Conservation (phyloP, 2,113 vertebrate species). For the Centropristis striata region DNA sequence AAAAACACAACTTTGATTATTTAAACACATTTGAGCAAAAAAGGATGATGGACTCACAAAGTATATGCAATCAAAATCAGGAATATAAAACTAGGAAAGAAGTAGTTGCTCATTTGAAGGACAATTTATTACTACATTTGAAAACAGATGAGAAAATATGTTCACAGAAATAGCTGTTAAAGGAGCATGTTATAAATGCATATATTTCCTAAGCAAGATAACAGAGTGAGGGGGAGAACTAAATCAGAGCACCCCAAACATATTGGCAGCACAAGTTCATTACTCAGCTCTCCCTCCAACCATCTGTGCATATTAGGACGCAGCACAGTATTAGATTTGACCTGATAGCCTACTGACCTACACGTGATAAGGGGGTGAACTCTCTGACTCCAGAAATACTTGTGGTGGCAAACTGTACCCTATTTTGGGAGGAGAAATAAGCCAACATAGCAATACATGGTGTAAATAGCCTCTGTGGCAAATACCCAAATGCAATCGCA, state of each 20-base stretch:
- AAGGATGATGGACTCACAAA: neutral
- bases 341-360: constrained; percentile 75
- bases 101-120: neutral
- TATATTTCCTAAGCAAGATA: neutral
- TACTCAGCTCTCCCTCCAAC: constrained; percentile 14
- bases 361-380: constrained; percentile 51
- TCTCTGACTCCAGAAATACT: constrained; percentile 60
- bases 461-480: constrained; percentile 64
- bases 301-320: constrained; percentile 55
- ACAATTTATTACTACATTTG: neutral
- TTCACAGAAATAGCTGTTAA: neutral
- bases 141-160: neutral
- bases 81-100: neutral
- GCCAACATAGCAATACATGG: constrained; percentile 51
- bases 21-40: neutral
- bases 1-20: neutral
- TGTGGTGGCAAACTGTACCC: constrained; percentile 48
- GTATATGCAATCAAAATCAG: neutral
- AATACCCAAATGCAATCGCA: constrained; percentile 60
- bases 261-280: constrained; percentile 25
- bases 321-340: constrained; percentile 63
- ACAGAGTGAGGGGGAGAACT: constrained; percentile 1
- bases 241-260: neutral
- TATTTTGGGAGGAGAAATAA: constrained; percentile 50
- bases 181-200: neutral